phyloP scores from a whole-genome alignment of 2,888 invertebrate species.

The Nasonovia ribisnigri region DNA sequence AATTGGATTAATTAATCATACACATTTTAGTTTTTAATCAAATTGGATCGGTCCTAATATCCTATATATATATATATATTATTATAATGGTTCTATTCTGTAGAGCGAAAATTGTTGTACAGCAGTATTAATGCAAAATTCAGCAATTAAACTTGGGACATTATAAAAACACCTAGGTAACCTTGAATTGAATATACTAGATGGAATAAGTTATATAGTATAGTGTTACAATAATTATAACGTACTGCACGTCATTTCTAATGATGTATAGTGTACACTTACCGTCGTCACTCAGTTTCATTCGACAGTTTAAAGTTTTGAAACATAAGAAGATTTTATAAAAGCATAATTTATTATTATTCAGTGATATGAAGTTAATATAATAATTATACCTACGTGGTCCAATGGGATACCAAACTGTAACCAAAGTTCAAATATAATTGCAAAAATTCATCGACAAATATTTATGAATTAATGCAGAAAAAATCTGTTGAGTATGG shows the following conservation, averaged over 20 bases:
- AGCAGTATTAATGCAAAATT: neutral
- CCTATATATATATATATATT: neutral
- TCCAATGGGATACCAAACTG: neutral
- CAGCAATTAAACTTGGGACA: neutral
- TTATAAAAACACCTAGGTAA: slow-evolving; percentile 1
- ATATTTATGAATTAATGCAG: neutral
- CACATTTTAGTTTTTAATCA: neutral
- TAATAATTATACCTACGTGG: neutral
- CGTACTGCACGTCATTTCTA: neutral
- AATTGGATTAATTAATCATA: neutral
- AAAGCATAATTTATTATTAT: neutral
- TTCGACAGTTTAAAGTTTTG: slow-evolving; percentile 4
- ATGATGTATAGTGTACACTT: neutral
- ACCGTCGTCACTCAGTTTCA: neutral
- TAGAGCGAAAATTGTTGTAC: neutral
- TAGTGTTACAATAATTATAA: neutral
- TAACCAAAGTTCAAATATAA: neutral
- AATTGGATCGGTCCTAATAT: neutral
- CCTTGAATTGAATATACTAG: neutral
- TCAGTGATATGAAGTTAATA: neutral
- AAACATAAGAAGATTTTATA: neutral
- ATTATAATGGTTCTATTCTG: neutral
- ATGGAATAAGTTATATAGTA: neutral
- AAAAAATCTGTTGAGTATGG: neutral
- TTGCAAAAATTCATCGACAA: neutral